Evolutionary conservation across 2,888 invertebrate species (phyloP).

Genomic region (Euplexia lucipara): DNA sequence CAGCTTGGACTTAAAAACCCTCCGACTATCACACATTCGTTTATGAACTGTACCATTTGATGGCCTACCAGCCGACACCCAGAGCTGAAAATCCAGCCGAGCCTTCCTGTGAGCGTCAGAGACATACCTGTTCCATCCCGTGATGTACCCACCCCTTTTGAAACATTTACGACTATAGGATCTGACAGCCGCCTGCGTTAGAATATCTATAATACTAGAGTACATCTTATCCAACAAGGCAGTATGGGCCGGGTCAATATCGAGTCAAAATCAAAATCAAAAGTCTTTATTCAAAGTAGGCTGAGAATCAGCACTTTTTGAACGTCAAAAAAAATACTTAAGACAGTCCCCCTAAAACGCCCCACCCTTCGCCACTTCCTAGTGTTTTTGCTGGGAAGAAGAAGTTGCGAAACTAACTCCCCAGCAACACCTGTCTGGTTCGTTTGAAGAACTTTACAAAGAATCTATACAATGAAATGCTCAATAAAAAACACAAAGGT

Average conservation of each 20-base stretch:
- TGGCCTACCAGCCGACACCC: background rate
- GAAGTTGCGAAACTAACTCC: too few relatives aligned
- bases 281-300: too few relatives aligned
- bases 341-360: too few relatives aligned
- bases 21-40: conserved; percentile 6
- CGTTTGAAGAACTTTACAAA: too few relatives aligned
- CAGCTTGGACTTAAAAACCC: background rate
- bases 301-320: too few relatives aligned
- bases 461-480: too few relatives aligned
- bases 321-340: too few relatives aligned
- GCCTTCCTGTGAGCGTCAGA: background rate
- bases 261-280: too few relatives aligned
- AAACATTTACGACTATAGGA: background rate
- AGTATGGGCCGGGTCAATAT: conserved; percentile 5
- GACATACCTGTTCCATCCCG: conserved; percentile 7
- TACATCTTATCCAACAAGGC: conserved; percentile 7
- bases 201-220: background rate
- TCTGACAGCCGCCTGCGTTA: background rate
- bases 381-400: too few relatives aligned
- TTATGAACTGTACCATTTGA: background rate
- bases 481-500: too few relatives aligned
- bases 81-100: background rate
- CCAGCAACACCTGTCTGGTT: too few relatives aligned
- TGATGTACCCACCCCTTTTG: conserved; percentile 2
- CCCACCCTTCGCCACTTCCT: too few relatives aligned